Conservation (phyloP, 2,797 vertebrate species). For the Botia almorhae region DNA sequence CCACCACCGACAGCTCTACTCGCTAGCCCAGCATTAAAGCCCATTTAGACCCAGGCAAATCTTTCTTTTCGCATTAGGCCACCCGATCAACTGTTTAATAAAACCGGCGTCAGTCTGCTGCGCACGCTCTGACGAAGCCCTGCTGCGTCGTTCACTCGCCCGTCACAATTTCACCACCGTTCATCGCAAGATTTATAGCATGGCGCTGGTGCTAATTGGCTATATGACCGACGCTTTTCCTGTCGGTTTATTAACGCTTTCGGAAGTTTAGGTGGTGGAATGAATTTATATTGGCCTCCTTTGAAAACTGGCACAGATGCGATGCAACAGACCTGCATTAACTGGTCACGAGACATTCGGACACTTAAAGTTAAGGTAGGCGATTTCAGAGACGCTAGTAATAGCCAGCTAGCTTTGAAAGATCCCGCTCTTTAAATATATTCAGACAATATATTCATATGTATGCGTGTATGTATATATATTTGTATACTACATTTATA, state of each 20-base stretch:
- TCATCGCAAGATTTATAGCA: constrained; percentile 67
- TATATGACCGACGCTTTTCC: constrained; percentile 53
- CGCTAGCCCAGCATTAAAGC: constrained; percentile 76
- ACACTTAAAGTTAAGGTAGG: too few species aligned
- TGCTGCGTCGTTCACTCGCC: constrained; percentile 57
- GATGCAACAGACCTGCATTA: too few species aligned
- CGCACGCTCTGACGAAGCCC: constrained; percentile 55
- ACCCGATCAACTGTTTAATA: constrained; percentile 74
- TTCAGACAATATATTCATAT: too few species aligned
- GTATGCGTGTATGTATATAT: too few species aligned
- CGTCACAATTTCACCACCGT: constrained; percentile 66
- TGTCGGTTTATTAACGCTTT: constrained; percentile 46
- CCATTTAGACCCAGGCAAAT: constrained; percentile 75
- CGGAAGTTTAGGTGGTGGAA: constrained; percentile 23
- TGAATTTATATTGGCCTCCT: background rate
- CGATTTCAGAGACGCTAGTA: too few species aligned
- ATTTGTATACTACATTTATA: too few species aligned
- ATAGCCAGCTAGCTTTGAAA: too few species aligned
- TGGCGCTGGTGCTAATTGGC: constrained; percentile 64
- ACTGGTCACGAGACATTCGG: too few species aligned
- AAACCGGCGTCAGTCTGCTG: constrained; percentile 66
- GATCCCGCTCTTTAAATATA: too few species aligned
- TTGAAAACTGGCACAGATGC: background rate
- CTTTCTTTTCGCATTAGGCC: constrained; percentile 76
- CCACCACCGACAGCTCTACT: constrained; percentile 76